Evolutionary conservation across 1,140 invertebrate species (phyloP), one percentile per base, ranked within the genome.

Genomic region (Apis cerana): DNA sequence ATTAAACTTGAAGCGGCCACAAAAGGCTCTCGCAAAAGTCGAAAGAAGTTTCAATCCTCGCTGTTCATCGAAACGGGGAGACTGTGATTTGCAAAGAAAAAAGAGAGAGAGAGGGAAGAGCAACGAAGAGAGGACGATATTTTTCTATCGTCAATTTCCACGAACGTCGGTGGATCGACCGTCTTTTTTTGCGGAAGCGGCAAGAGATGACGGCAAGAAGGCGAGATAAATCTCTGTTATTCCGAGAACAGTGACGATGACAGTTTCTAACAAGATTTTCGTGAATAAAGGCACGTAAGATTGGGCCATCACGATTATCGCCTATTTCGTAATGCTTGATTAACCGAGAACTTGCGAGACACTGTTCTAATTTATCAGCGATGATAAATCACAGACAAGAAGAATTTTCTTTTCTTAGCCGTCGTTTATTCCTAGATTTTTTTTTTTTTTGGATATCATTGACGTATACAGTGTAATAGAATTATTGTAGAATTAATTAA

Each of bases 251-350:
- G 5, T 0, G 21, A 56, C 5, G 27, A 10, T 0, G 33, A 19
- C 59, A 43, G 54, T 17, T n/a, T 3, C 3, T 19, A 13, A 62
- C 58, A 43, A 50, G 43, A 5, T 27, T 58, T 56, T 15, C 75
- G 64, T 2, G 10, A 13, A 5, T 15, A 69, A 43, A 54, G n/a
- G 15, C 27, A n/a, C 61, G 19, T 7, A 8, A 13, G 12, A 68
- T 15, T 21, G 19, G 58, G 23, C 13, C 10, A 48, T 9, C 1
- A 10, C 17, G 76, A 50, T 23, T n/a, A 11, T 9, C 3, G 2
- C 7, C 52, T 58, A 17, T 79, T 79, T 79, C 54, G 67, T 43
- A 79, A 70, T 23, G 9, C 15, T 11, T 12, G 76, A 78, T 78
- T 71, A 56, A 33, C 50, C 13, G 21, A 54, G n/a, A 52, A 52